These are phyloP conservation scores for Setophaga coronata DNA, from an alignment of 2,113 vertebrate genomes.

Conservation along the genomic window DNA sequence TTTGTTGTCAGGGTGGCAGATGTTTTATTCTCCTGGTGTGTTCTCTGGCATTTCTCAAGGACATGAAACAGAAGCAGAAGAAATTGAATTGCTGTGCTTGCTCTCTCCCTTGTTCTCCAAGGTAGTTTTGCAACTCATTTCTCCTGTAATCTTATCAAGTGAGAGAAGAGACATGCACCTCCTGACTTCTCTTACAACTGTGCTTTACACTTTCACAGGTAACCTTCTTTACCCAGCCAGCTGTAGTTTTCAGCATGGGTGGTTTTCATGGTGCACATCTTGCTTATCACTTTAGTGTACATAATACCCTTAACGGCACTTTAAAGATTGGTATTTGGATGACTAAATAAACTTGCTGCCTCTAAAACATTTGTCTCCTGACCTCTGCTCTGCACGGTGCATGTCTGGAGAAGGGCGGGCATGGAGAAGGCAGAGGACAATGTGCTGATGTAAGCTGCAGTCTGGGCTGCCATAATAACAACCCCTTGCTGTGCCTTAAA, in stretches of 20 bases:
- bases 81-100: not conserved
- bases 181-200: not conserved
- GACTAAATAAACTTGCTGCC: not conserved
- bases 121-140: constrained; percentile 3
- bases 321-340: not conserved
- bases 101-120: not conserved
- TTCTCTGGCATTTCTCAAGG: constrained; percentile 13
- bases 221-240: not conserved
- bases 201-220: not conserved
- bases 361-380: not conserved
- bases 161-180: not conserved
- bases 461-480: not conserved
- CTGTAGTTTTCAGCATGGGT: constrained; percentile 28
- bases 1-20: constrained; percentile 27
- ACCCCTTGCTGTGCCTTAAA: not conserved
- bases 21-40: constrained; percentile 1
- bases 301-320: not conserved
- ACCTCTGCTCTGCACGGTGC: not conserved
- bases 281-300: not conserved
- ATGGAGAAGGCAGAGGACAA: not conserved
- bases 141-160: not conserved
- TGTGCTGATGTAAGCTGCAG: not conserved
- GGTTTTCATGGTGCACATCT: not conserved
- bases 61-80: constrained; percentile 8
- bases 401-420: not conserved